Evolutionary conservation across 1,140 invertebrate species (phyloP), one percentile per base, ranked within the genome.

Genomic region (Pygmarrhopalites habei): DNA sequence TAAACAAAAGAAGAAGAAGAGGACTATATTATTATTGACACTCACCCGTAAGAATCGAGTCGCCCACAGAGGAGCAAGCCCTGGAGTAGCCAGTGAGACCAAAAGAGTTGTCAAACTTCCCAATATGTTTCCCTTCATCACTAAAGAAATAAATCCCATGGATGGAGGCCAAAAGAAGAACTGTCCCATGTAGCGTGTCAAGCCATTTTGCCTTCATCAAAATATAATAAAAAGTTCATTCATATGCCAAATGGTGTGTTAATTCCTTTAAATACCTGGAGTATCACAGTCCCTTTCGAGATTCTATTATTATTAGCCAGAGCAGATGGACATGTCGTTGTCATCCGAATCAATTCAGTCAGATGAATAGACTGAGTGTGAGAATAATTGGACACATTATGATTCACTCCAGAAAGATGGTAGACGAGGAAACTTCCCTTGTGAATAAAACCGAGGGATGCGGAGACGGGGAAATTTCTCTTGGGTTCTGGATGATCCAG

Each of bases 71-170:
- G 7, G 23, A 26, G 21, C 44, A 29, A 0, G 62, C 55, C 4
- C 57, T 23, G 17, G 51, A 58, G 30, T 52, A 64, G 28, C 52
- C 51, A 5, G 39, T 39, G 7, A 35, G 28, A 23, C 47, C 41
- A 26, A 47, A 35, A 17, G 53, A 39, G 19, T 60, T 41, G n/a
- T 67, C 65, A 41, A 49, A 60, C 41, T 60, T 62, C 32, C 41
- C 30, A 17, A 63, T n/a, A 23, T 46, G 60, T 29, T 56, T 67
- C 14, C 65, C 65, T 14, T 47, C 61, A 1, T 52, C 26, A 15
- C 47, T 53, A 41, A 58, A 67, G 43, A 63, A 67, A 28, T 55
- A 58, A 17, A 58, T 59, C 2, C 58, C 65, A 32, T n/a, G 25
- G 30, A 58, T 60, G 15, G 65, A 63, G 35, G 49, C 56, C 2